Evolutionary conservation across 2,797 vertebrate genomes (phyloP), one percentile per base, ranked within the genome.

Genomic region (Chaenodraco wilsoni): DNA sequence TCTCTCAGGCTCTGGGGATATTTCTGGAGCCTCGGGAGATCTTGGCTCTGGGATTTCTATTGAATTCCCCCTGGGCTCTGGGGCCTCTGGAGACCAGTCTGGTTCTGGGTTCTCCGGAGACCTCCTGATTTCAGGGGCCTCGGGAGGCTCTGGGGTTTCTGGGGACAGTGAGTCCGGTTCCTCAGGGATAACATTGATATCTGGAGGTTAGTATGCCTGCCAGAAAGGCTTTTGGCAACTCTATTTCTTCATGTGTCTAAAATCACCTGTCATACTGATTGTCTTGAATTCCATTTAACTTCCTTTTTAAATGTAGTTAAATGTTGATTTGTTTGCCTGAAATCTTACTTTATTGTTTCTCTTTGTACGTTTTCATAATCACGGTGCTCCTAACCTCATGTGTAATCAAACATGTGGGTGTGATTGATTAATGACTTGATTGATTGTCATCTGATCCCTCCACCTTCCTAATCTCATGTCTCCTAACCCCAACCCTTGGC

Each of bases 141-240:
- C 87, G 16, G 89, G 84, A 89, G 83, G 72, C 84, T 89, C 91
- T 81, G 92, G 87, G 82, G 64, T 74, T 82, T 93, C 93, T 84
- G 91, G 88, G 80, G 89, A 76, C 66, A 80, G 19, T 65, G 88
- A 86, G 78, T 92, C 83, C 5, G 87, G 76, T 70, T 79, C 83
- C 60, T 76, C 78, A 76, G 89, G 80, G 61, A 90, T 94, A 89
- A 93, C 82, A 74, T 62, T 93, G 51, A 19, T 93, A 73, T 84
- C 90, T 87, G 93, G 84, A 95, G 94, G 94, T 95, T 89, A 94
- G 94, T 95, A 93, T 16, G 17, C 41, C 12, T 67, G 44, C 21
- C 55, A 23, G 9, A 43, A 33, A 72, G 45, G n/a, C 52, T 70
- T 67, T 46, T 63, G 54, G 40, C 14, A 46, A 49, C 31, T 61